Conservation (phyloP, 1,140 invertebrate species). For the Amphibalanus amphitrite region DNA sequence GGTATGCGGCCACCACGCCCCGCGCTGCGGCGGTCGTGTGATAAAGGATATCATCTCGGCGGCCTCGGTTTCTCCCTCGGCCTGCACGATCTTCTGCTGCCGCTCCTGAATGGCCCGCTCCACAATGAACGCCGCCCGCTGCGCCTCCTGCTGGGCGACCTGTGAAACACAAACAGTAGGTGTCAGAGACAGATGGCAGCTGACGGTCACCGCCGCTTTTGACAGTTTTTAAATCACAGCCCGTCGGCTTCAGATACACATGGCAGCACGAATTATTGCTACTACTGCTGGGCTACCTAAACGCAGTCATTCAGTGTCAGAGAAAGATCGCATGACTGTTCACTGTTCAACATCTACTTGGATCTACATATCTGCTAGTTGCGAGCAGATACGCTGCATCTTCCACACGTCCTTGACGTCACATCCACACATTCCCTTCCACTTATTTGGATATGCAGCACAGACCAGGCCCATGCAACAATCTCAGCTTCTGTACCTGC, state of each 20-base stretch:
- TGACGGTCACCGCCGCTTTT: too few relatives aligned
- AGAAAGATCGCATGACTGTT: too few relatives aligned
- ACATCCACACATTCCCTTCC: neutral
- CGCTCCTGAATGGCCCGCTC: slow-evolving; percentile 94
- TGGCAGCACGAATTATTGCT: too few relatives aligned
- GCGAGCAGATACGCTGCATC: neutral
- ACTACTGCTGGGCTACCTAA: too few relatives aligned
- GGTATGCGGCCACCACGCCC: too few relatives aligned
- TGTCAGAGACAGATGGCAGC: too few relatives aligned
- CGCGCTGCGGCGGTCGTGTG: too few relatives aligned
- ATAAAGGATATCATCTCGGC: slow-evolving; percentile 90
- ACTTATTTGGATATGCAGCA: slow-evolving; percentile 2
- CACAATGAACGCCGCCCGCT: slow-evolving; percentile 93
- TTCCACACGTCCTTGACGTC: neutral
- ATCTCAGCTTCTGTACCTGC: slow-evolving; percentile 48
- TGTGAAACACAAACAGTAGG: slow-evolving; percentile 24
- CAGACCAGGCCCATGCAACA: neutral
- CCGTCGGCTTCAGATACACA: too few relatives aligned
- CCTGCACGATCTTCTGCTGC: slow-evolving; percentile 99
- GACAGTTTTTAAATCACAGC: too few relatives aligned
- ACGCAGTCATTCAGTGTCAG: too few relatives aligned
- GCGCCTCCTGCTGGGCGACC: slow-evolving; percentile 97
- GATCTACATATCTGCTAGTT: too few relatives aligned
- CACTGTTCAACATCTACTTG: too few relatives aligned
- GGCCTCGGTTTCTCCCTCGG: slow-evolving; percentile 97